These are phyloP conservation scores for Drosophila yooni DNA, from an alignment of 2,888 invertebrate genomes.

Conservation along the genomic window DNA sequence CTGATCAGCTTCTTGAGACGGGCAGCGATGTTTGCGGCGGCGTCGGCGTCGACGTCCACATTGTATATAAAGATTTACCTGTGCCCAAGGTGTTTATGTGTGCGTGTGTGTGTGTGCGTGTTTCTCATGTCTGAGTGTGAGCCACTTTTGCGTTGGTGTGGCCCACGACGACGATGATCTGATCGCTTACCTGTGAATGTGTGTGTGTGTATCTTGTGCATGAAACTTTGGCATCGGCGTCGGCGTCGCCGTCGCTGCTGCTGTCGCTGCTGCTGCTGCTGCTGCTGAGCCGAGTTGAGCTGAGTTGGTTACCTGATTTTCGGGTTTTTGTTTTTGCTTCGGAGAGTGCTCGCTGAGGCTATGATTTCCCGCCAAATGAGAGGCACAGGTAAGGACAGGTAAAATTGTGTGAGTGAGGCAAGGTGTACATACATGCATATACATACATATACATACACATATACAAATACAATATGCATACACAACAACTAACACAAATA, in stretches of 20 bases:
- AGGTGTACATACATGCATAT: slow-evolving; percentile 55
- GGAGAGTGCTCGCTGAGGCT: slow-evolving; percentile 50
- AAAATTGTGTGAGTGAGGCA: slow-evolving; percentile 47
- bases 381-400: slow-evolving; percentile 73
- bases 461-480: slow-evolving; percentile 42
- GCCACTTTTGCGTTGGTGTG: slow-evolving; percentile 71
- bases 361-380: slow-evolving; percentile 80
- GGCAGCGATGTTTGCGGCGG: slow-evolving; percentile 14
- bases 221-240: slow-evolving; percentile 28
- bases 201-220: slow-evolving; percentile 2
- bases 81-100: slow-evolving; percentile 19
- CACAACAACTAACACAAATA: slow-evolving; percentile 24
- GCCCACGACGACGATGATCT: slow-evolving; percentile 59
- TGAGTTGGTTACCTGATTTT: slow-evolving; percentile 80
- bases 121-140: slow-evolving; percentile 36
- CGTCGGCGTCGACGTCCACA: slow-evolving; percentile 7
- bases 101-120: slow-evolving; percentile 18
- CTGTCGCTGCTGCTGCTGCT: slow-evolving; percentile 18
- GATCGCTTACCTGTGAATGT: slow-evolving; percentile 56
- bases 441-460: slow-evolving; percentile 33
- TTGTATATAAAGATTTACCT: slow-evolving; percentile 47
- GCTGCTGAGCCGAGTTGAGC: slow-evolving; percentile 32
- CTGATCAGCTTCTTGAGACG: slow-evolving; percentile 81
- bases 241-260: slow-evolving; percentile 21
- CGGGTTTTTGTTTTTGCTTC: slow-evolving; percentile 77